Conservation (phyloP, 2,888 invertebrate species). For the Cordylochernes scorpioides region DNA sequence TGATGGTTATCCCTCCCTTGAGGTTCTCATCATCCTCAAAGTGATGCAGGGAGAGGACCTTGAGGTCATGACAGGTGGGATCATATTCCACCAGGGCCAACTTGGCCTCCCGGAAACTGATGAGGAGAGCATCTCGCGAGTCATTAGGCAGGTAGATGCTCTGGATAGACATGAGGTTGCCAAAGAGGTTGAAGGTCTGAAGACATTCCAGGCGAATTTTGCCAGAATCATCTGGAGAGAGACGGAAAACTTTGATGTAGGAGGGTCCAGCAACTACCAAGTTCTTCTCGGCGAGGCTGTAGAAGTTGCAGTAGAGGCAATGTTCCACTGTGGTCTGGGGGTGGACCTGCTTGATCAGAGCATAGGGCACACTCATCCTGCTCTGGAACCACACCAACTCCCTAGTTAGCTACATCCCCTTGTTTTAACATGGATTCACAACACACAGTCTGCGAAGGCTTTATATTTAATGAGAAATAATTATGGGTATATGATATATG, state of each 20-base stretch:
- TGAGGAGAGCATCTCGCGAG: slow-evolving; percentile 55
- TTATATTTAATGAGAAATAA: no score
- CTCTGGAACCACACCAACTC: no score
- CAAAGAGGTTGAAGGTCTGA: slow-evolving; percentile 61
- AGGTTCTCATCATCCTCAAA: slow-evolving; percentile 96
- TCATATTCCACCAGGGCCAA: slow-evolving; percentile 84
- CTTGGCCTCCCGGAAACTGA: slow-evolving; percentile 86
- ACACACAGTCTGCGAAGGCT: no score
- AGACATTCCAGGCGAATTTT: slow-evolving; percentile 69
- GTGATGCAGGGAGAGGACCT: slow-evolving; percentile 82
- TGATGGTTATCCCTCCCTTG: no score
- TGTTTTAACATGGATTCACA: no score
- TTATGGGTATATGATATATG: no score
- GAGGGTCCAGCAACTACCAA: slow-evolving; percentile 76
- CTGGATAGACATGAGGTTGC: slow-evolving; percentile 69
- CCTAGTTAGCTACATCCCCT: no score
- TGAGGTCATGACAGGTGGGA: slow-evolving; percentile 58
- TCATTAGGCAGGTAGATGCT: slow-evolving; percentile 56
- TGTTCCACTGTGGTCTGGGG: slow-evolving; percentile 83
- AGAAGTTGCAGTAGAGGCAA: slow-evolving; percentile 69
- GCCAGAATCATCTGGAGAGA: slow-evolving; percentile 55
- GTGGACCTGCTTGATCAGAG: slow-evolving; percentile 64
- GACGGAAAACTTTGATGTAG: slow-evolving; percentile 60
- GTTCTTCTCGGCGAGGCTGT: slow-evolving; percentile 60
- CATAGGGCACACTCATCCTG: no score